Percentiles rank a stretch among this genome's conserved stretches.
Evolutionary conservation across 2,888 invertebrate genomes (phyloP).

Genomic region (Biston betularia): DNA sequence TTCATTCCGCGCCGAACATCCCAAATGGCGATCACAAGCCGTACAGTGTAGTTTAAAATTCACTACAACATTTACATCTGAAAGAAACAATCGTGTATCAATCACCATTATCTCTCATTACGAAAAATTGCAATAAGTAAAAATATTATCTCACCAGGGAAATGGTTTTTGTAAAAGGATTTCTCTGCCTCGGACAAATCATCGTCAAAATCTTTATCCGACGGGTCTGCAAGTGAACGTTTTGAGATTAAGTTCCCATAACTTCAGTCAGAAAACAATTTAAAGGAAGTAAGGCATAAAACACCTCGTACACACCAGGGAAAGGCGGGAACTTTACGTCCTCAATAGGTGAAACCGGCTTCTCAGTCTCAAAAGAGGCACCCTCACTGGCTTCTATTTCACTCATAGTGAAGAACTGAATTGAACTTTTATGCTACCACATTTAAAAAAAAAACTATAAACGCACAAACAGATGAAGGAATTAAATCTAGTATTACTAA

Average conservation of each 20-base stretch:
- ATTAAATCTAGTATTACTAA: background rate
- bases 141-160: conserved; percentile 65
- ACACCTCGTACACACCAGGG: conserved; percentile 61
- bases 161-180: conserved; percentile 80
- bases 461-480: background rate
- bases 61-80: conserved; percentile 87
- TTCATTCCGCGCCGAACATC: conserved; percentile 88
- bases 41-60: conserved; percentile 90
- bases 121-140: background rate
- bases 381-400: conserved; percentile 65
- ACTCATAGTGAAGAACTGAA: conserved; percentile 57
- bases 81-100: conserved; percentile 50
- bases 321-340: conserved; percentile 77
- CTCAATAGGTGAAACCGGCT: conserved; percentile 69
- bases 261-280: background rate
- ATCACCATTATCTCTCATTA: background rate
- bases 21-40: conserved; percentile 91
- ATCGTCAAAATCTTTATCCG: conserved; percentile 82
- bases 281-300: background rate
- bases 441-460: conserved; percentile 5
- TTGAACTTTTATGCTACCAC: conserved; percentile 9
- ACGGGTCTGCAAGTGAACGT: conserved; percentile 67
- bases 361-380: conserved; percentile 63
- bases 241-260: conserved; percentile 1
- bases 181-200: conserved; percentile 84